Evolutionary conservation across 2,888 invertebrate species (phyloP).

Genomic region (Schizaphis graminum): DNA sequence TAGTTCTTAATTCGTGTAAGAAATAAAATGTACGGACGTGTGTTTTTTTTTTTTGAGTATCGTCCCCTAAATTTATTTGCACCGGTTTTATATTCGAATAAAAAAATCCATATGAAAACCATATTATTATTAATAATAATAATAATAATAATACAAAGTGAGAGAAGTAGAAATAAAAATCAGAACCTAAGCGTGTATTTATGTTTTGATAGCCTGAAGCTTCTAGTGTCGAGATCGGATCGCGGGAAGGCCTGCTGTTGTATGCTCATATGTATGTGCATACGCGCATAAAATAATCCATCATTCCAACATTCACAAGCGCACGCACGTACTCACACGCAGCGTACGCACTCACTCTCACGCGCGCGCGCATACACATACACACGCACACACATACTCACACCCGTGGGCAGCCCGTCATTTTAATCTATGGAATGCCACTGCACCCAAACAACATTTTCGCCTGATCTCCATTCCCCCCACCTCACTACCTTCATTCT

Average conservation of each 20-base stretch:
- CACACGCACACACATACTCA: constrained; percentile 25
- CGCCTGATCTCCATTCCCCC: constrained; percentile 60
- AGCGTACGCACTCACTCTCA: neutral
- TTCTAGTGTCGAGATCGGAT: constrained; percentile 62
- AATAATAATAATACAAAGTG: constrained; percentile 47
- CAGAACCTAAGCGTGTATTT: constrained; percentile 62
- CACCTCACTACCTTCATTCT: neutral
- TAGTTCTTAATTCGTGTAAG: constrained; percentile 24
- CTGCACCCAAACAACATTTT: constrained; percentile 66
- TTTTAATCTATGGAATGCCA: constrained; percentile 65
- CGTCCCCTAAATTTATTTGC: constrained; percentile 59
- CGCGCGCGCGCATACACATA: neutral
- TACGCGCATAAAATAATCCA: constrained; percentile 65
- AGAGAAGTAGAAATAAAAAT: constrained; percentile 62
- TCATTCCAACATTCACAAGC: constrained; percentile 64
- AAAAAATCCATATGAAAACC: constrained; percentile 51
- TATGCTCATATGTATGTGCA: constrained; percentile 52
- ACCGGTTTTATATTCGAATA: constrained; percentile 56
- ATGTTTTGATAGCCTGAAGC: constrained; percentile 64
- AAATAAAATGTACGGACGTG: constrained; percentile 24
- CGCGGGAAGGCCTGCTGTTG: constrained; percentile 60
- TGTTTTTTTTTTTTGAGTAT: constrained; percentile 42
- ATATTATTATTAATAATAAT: constrained; percentile 57
- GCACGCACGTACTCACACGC: constrained; percentile 38
- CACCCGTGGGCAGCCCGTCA: constrained; percentile 64